phyloP scores from a whole-genome alignment of 2,113 vertebrate genomes.

The Dolichotis patagonum region DNA sequence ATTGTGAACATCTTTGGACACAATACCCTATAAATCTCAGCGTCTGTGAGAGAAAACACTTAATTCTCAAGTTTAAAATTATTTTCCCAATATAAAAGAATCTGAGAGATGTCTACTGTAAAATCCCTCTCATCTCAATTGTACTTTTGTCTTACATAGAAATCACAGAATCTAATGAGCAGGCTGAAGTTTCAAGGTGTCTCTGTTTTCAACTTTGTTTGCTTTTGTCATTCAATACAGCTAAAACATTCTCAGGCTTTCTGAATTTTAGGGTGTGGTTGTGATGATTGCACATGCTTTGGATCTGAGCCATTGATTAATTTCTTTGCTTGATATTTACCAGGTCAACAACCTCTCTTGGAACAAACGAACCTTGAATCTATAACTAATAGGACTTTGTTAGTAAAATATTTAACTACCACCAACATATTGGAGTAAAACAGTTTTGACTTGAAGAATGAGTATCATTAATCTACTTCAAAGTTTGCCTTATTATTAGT shows the following conservation, averaged over 20 bases:
- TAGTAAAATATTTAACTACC: conserved; percentile 50
- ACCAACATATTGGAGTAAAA: neutral
- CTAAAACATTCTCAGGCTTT: neutral
- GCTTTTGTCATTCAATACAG: neutral
- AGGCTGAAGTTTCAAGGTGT: conserved; percentile 20
- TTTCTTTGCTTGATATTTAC: neutral
- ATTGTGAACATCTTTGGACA: conserved; percentile 57
- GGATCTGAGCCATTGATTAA: conserved; percentile 6
- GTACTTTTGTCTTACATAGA: neutral
- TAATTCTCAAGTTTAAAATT: conserved; percentile 54
- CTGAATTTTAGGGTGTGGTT: neutral
- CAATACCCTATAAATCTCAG: conserved; percentile 58
- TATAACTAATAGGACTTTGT: neutral
- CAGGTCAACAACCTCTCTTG: neutral
- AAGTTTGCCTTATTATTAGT: neutral
- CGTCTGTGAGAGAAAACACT: conserved; percentile 22
- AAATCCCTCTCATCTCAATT: neutral
- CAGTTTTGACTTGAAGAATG: conserved; percentile 1
- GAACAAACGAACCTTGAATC: conserved; percentile 14
- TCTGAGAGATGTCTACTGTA: conserved; percentile 34
- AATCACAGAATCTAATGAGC: conserved; percentile 45
- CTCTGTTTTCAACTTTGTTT: conserved; percentile 9
- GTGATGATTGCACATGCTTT: neutral
- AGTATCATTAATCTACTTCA: neutral
- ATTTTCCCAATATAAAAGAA: conserved; percentile 7